phyloP scores from a whole-genome alignment of 2,113 vertebrate species.

The Bos indicus region DNA sequence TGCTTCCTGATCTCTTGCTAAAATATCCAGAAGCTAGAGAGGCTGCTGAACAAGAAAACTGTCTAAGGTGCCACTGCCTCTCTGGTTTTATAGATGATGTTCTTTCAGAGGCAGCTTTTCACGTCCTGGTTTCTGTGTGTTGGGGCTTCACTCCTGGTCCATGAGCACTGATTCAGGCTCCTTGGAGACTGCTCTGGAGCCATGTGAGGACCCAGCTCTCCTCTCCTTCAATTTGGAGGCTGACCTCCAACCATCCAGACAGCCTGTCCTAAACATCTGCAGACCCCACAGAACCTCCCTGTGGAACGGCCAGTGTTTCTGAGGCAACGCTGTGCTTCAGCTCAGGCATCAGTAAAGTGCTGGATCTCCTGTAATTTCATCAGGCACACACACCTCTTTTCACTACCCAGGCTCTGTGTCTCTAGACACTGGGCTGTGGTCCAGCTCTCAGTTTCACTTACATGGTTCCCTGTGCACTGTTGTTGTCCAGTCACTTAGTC shows the following conservation, averaged over 20 bases:
- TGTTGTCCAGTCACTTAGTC: not conserved
- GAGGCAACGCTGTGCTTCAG: fast-evolving
- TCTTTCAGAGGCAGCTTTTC: not conserved
- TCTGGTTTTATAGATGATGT: not conserved
- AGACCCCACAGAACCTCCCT: fast-evolving
- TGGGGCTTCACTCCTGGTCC: not conserved
- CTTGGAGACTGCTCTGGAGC: not conserved
- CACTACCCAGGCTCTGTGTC: not conserved
- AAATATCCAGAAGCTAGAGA: not conserved
- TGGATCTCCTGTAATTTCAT: fast-evolving
- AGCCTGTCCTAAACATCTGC: fast-evolving
- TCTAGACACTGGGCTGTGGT: fast-evolving
- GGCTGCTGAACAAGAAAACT: fast-evolving
- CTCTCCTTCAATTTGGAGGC: not conserved
- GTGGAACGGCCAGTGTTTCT: fast-evolving
- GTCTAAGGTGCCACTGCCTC: fast-evolving
- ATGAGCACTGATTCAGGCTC: fast-evolving
- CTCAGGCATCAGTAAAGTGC: fast-evolving
- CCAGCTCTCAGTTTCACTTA: not conserved
- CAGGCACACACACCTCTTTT: not conserved
- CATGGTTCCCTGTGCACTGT: fast-evolving
- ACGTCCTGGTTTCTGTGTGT: fast-evolving
- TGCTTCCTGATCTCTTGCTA: not conserved
- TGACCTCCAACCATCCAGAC: fast-evolving
- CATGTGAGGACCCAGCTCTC: fast-evolving